A percentile compares a stretch with the other conserved stretches of the same genome.
Evolutionary conservation across 1,140 invertebrate genomes (phyloP).

Genomic region (Parapsyche elsis): DNA sequence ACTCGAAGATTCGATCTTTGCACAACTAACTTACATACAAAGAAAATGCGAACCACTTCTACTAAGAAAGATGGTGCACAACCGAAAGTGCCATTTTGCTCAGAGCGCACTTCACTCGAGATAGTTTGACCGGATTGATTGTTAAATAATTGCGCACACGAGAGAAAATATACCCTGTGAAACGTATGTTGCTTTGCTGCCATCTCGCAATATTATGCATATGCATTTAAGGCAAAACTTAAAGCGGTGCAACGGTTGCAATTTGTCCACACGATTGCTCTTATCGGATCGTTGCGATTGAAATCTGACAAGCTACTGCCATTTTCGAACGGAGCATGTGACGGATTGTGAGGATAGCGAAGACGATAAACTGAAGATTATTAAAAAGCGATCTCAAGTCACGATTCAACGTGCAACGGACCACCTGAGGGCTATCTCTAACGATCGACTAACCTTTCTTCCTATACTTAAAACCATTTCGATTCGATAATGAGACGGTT

Average conservation of each 20-base stretch:
- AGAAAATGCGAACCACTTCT: too few species aligned
- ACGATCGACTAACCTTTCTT: conserved; percentile 29
- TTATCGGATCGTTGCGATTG: background rate
- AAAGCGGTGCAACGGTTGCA: too few species aligned
- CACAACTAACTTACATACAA: background rate
- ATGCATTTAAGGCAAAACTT: too few species aligned
- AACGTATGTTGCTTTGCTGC: background rate
- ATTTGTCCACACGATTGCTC: background rate
- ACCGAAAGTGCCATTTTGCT: too few species aligned
- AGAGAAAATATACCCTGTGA: background rate
- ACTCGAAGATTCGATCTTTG: background rate
- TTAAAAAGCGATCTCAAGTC: conserved; percentile 50
- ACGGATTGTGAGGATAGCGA: background rate
- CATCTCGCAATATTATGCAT: too few species aligned
- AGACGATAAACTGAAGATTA: conserved; percentile 8
- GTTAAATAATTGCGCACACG: background rate
- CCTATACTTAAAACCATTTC: conserved; percentile 27
- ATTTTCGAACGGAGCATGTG: background rate
- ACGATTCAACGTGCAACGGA: conserved; percentile 29
- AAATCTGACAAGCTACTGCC: background rate
- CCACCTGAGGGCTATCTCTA: conserved; percentile 10
- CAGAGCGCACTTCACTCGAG: background rate
- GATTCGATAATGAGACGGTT: conserved; percentile 27
- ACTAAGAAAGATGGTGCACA: too few species aligned
- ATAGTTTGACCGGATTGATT: background rate